These are phyloP conservation scores for Drosophila nasuta DNA, from an alignment of 1,140 invertebrate genomes.

Conservation along the genomic window DNA sequence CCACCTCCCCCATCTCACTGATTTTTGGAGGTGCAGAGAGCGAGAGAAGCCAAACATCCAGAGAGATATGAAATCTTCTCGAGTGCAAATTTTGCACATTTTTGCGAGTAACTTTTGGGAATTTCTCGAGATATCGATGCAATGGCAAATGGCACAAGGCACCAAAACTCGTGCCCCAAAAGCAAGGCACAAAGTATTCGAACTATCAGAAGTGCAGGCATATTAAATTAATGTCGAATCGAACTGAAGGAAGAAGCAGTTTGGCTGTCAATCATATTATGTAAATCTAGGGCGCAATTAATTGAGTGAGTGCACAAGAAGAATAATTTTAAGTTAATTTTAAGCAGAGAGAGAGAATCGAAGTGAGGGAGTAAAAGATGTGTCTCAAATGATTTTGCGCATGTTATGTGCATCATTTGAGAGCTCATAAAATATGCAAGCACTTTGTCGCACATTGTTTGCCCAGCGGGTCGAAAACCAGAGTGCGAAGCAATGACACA, in stretches of 20 bases:
- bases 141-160: conserved; percentile 5
- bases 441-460: conserved; percentile 67
- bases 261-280: conserved; percentile 62
- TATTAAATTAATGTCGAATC: conserved; percentile 54
- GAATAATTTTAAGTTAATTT: conserved; percentile 60
- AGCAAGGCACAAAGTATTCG: conserved; percentile 14
- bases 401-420: conserved; percentile 60
- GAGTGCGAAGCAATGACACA: conserved; percentile 16
- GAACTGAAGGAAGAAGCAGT: background rate
- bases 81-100: conserved; percentile 76
- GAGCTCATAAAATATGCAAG: conserved; percentile 60
- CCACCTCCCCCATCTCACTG: background rate
- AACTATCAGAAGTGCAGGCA: conserved; percentile 45
- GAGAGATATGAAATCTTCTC: conserved; percentile 44
- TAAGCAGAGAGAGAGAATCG: too few species aligned
- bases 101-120: conserved; percentile 64
- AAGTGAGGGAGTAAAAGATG: background rate
- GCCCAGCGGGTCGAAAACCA: conserved; percentile 22
- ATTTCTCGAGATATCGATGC: conserved; percentile 47
- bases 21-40: background rate
- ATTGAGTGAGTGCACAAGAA: conserved; percentile 16
- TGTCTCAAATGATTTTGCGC: conserved; percentile 31
- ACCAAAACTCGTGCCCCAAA: conserved; percentile 19
- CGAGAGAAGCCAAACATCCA: conserved; percentile 48
- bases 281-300: conserved; percentile 68